These are phyloP conservation scores for Nemotelus nigrinus DNA, from an alignment of 2,888 invertebrate species.

Conservation along the genomic window DNA sequence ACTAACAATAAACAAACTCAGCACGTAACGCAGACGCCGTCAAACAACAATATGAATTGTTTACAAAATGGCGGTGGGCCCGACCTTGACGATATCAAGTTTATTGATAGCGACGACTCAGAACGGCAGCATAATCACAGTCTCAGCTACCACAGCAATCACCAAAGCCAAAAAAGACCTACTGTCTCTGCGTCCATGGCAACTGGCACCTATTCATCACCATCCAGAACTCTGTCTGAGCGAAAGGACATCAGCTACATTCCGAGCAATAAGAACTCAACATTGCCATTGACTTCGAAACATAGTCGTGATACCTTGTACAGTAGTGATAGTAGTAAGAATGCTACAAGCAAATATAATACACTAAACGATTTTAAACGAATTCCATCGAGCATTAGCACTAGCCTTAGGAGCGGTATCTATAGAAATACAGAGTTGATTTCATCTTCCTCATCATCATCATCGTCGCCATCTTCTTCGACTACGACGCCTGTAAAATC, in stretches of 20 bases:
- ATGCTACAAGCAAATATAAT: constrained; percentile 48
- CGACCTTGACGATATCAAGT: constrained; percentile 54
- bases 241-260: constrained; percentile 28
- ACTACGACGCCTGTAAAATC: constrained; percentile 32
- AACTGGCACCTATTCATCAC: constrained; percentile 44
- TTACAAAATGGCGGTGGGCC: constrained; percentile 48
- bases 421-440: constrained; percentile 34
- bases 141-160: constrained; percentile 38
- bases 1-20: constrained; percentile 45
- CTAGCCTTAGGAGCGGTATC: constrained; percentile 50
- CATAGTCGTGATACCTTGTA: constrained; percentile 49
- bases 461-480: constrained; percentile 36
- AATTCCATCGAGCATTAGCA: constrained; percentile 42
- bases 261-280: constrained; percentile 34
- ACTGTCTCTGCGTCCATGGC: constrained; percentile 52
- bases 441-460: constrained; percentile 37
- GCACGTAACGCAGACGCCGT: constrained; percentile 50
- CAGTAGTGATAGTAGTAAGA: constrained; percentile 46
- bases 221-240: constrained; percentile 43
- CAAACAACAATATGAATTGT: constrained; percentile 53
- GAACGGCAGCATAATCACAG: constrained; percentile 47
- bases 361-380: constrained; percentile 50
- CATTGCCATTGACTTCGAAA: constrained; percentile 50
- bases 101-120: constrained; percentile 54
- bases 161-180: constrained; percentile 52